phyloP scores from a whole-genome alignment of 2,888 invertebrate species.

The Endotricha flammealis region DNA sequence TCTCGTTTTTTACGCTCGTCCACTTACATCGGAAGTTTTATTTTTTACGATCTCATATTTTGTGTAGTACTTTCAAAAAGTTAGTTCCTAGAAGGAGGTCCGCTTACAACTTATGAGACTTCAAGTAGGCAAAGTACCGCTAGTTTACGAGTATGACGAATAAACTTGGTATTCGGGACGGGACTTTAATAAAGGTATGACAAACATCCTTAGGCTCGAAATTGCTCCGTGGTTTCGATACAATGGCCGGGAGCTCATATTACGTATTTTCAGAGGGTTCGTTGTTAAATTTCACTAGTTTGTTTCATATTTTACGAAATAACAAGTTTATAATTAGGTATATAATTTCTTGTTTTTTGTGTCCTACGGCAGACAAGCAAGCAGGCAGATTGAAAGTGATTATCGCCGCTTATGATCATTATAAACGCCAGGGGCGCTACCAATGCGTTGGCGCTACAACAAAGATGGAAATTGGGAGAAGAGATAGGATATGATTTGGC shows the following conservation, averaged over 20 bases:
- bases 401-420: too few relatives aligned
- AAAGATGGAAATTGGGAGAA: too few relatives aligned
- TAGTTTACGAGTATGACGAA: conserved; percentile 11
- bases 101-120: conserved; percentile 9
- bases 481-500: too few relatives aligned
- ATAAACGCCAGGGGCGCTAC: too few relatives aligned
- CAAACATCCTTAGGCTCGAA: conserved; percentile 8
- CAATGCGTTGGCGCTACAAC: too few relatives aligned
- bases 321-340: too few relatives aligned
- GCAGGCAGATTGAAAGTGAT: too few relatives aligned
- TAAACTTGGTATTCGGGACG: conserved; percentile 8
- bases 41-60: conserved; percentile 5
- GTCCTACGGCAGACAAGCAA: too few relatives aligned
- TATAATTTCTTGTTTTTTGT: too few relatives aligned
- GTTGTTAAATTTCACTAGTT: too few relatives aligned
- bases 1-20: too few relatives aligned
- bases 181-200: conserved; percentile 6
- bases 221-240: conserved; percentile 1
- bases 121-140: conserved; percentile 7
- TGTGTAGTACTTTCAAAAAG: conserved; percentile 6
- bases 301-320: too few relatives aligned
- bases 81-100: conserved; percentile 2
- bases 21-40: conserved; percentile 4
- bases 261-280: conserved; percentile 3
- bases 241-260: conserved; percentile 5